Evolutionary conservation across 2,888 invertebrate genomes (phyloP), one percentile per base, ranked within the genome.

Genomic region (Drosophila greeni): DNA sequence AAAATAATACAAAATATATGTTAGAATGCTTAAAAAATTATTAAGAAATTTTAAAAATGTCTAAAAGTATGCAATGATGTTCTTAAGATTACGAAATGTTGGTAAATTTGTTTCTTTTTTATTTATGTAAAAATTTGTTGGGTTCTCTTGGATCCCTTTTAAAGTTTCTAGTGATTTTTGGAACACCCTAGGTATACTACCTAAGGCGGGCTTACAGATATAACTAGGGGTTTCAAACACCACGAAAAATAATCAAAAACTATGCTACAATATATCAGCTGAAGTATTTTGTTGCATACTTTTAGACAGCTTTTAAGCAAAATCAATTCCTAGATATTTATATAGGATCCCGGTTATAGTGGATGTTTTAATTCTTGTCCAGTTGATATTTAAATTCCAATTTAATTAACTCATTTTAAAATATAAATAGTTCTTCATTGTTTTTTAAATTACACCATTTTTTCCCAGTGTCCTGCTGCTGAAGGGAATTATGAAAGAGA

Each of bases 391-490:
- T 6, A 37, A 12, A 5, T 9, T 11, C 2, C 11, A 37, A 37
- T 1, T 0, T 39, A 6, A 39, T 6, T 3, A 39, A 18, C 6
- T 20, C 3, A 12, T 39, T 39, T 12, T 3, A 5, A 12, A 2
- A 1, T 16, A 2, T 11, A 1, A 11, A 18, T 18, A 2, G 7
- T 7, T n/a, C 5, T n/a, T 0, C 1, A n/a, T n/a, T n/a, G 8
- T n/a, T 5, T 5, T 11, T 0, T 18, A 20, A 20, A 11, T 20
- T 12, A 6, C 6, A 12, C 12, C 9, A 7, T n/a, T 45, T 45
- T 31, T 3, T 5, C 5, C 1, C 8, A 47, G 45, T 47, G 45
- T 26, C 6, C 8, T 6, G 9, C n/a, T 26, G 42, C 23, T 24
- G n/a, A 1, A 8, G 8, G 18, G 9, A 47, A 20, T 47, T 47